Evolutionary conservation across 2,888 invertebrate genomes (phyloP), one percentile per base, ranked within the genome.

Genomic region (Acrobasis repandana): DNA sequence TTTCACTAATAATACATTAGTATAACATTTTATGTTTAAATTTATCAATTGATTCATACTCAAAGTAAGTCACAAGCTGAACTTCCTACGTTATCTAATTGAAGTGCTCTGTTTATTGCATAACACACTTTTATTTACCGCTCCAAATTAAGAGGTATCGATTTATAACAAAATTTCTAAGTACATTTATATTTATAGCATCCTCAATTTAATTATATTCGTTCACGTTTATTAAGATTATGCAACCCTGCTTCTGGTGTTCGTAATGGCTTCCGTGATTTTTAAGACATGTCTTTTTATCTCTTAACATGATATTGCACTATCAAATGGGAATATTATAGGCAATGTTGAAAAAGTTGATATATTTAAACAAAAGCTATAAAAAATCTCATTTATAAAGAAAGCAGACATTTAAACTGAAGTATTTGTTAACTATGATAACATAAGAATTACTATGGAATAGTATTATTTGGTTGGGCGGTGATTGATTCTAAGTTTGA

Each of bases 181-280:
- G 51, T 51, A 33, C 51, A 33, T 33, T 51, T 51, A 51, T 51
- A 33, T 33, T 51, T 51, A 51, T 51, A 33, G 51, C 51, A 51
- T 51, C 51, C 51, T 51, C 51, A 34, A 51, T 51, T 51, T 51
- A 51, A 51, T 51, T 51, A 51, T 34, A 14, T 51, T 34, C 51
- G 51, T 51, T 51, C 34, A 33, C 51, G 14, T 51, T 34, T 51
- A 51, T 34, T 15, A 51, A 33, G 33, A 34, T 51, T 51, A 51
- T 51, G 51, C 33, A 51, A 51, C 33, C 49, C 49, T 49, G 51
- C 51, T 51, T 34, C 51, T 51, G 51, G 51, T 51, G 51, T 51
- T 51, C 9, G 9, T 9, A 51, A 43, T 14, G 9, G 46, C 50
- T 51, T 60, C 47, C 46, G 52, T 56, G 54, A 28, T 34, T 52